A percentile compares a stretch with the other conserved stretches of the same genome.
Evolutionary conservation across 1,140 invertebrate genomes (phyloP).

Genomic region (Aphelenchoides avenae): DNA sequence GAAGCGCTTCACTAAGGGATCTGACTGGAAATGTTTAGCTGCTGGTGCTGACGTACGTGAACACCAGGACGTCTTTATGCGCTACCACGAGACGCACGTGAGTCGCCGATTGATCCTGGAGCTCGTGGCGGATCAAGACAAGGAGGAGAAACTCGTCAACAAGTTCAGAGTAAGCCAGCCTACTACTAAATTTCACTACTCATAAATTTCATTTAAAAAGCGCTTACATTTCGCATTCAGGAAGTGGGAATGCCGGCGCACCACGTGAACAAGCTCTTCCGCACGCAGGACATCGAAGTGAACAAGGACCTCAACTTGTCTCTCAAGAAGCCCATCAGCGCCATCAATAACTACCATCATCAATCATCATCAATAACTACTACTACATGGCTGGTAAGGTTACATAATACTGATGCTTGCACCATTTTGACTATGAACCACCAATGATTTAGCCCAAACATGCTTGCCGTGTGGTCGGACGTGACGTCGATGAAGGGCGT

Average conservation of each 20-base stretch:
- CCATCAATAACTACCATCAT: no score
- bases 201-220: background rate
- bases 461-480: background rate
- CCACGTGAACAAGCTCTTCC: conserved; percentile 95
- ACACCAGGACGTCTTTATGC: conserved; percentile 99
- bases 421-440: no score
- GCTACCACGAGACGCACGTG: conserved; percentile 96
- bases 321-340: conserved; percentile 59
- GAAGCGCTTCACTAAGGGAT: no score
- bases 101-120: conserved; percentile 89
- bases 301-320: conserved; percentile 67
- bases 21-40: conserved; percentile 68
- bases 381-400: conserved; percentile 18
- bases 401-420: no score
- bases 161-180: conserved; percentile 62
- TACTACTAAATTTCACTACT: no score
- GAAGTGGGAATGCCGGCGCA: conserved; percentile 97
- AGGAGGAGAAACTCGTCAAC: conserved; percentile 97
- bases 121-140: conserved; percentile 94
- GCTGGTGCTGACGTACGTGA: conserved; percentile 94
- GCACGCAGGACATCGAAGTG: conserved; percentile 95
- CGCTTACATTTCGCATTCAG: conserved; percentile 48
- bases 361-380: no score
- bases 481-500: background rate
- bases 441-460: background rate